Conservation (phyloP, 37 sponge, comb jelly and placozoan genomes). For the Agelas oroides region DNA sequence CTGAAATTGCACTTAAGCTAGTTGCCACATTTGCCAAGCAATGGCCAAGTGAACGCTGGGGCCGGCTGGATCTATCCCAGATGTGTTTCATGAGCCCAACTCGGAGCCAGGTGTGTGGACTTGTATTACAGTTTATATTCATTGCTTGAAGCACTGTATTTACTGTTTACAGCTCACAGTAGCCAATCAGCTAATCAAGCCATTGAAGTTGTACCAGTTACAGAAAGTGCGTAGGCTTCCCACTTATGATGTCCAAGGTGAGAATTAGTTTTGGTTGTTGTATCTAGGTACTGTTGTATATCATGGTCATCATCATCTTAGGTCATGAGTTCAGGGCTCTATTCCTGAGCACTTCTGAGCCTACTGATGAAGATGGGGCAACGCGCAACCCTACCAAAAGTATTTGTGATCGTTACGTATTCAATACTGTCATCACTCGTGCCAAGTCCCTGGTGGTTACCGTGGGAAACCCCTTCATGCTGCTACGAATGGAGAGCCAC, state of each 20-base stretch:
- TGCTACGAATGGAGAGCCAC: slow-evolving; percentile 56
- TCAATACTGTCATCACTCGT: slow-evolving; percentile 78
- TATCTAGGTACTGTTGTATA: no score
- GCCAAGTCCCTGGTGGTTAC: slow-evolving; percentile 68
- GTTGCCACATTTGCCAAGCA: slow-evolving; percentile 30
- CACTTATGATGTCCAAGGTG: no score
- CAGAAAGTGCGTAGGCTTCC: no score
- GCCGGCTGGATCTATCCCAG: neutral
- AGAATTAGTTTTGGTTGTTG: no score
- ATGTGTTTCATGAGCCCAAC: slow-evolving; percentile 55
- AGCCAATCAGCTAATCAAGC: no score
- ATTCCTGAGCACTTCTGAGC: slow-evolving; percentile 73
- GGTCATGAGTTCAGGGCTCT: slow-evolving; percentile 67
- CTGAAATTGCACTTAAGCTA: slow-evolving; percentile 23
- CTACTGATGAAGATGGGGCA: slow-evolving; percentile 34
- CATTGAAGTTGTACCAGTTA: no score
- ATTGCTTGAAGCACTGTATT: no score
- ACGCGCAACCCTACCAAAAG: slow-evolving; percentile 68
- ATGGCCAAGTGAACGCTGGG: slow-evolving; percentile 61
- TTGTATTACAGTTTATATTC: no score
- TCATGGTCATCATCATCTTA: neutral
- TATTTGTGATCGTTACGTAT: slow-evolving; percentile 61
- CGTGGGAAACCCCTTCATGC: slow-evolving; percentile 76
- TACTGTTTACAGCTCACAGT: no score
- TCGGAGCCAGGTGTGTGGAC: slow-evolving; percentile 35